These are phyloP conservation scores for Steinernema carpocapsae DNA, from an alignment of 2,888 invertebrate genomes.

Conservation along the genomic window DNA sequence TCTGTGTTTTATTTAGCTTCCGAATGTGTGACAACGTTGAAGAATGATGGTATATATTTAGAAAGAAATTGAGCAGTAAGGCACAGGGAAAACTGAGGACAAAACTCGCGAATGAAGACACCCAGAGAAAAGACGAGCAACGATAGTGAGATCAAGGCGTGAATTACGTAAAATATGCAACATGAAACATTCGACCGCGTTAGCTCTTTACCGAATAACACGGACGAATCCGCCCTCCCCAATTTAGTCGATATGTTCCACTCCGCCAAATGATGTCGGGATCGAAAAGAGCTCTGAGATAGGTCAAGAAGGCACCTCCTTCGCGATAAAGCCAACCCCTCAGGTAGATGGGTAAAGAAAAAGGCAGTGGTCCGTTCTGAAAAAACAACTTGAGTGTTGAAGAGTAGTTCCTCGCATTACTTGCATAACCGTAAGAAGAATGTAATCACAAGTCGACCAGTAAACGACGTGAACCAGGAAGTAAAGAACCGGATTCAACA, in stretches of 20 bases:
- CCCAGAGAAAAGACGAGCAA: background rate
- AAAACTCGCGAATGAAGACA: constrained; percentile 5
- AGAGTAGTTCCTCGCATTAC: constrained; percentile 69
- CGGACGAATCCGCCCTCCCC: constrained; percentile 79
- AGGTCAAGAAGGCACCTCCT: constrained; percentile 82
- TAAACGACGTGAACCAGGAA: constrained; percentile 87
- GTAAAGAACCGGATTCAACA: constrained; percentile 83
- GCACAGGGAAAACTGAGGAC: constrained; percentile 24
- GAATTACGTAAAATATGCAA: background rate
- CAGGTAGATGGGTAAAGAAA: constrained; percentile 91
- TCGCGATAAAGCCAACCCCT: constrained; percentile 94
- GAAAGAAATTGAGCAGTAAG: constrained; percentile 24
- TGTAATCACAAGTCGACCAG: constrained; percentile 96
- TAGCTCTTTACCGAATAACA: background rate
- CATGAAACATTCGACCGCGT: background rate
- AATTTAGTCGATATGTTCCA: constrained; percentile 85
- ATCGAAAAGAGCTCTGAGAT: constrained; percentile 83
- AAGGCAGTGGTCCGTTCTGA: constrained; percentile 78
- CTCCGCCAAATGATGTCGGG: constrained; percentile 88
- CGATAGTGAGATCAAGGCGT: constrained; percentile 13
- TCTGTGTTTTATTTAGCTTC: background rate
- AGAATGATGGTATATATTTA: background rate
- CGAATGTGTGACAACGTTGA: background rate
- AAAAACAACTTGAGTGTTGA: constrained; percentile 37
- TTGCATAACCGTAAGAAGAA: constrained; percentile 85